phyloP scores from a whole-genome alignment of 2,888 invertebrate species.

The Conus canariensis region DNA sequence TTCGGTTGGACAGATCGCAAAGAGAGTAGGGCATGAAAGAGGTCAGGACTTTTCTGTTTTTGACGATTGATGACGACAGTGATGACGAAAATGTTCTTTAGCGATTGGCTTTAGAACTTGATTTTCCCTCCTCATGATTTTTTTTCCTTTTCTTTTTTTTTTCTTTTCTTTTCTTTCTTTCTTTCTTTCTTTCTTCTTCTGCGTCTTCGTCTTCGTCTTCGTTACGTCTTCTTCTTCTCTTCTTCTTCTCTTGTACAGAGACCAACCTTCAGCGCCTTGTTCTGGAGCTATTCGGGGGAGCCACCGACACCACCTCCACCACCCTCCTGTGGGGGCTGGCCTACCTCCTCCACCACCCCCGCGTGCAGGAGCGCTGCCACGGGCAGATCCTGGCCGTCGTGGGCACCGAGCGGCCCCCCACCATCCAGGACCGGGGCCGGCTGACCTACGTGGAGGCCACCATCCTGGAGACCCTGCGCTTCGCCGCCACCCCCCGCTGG shows the following conservation, averaged over 20 bases:
- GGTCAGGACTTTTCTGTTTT: no score
- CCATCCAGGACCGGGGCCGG: conserved; percentile 52
- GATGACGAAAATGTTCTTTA: no score
- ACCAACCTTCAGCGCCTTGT: conserved; percentile 49
- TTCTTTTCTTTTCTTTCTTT: background rate
- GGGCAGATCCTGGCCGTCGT: conserved; percentile 71
- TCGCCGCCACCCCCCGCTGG: conserved; percentile 60
- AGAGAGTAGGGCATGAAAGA: no score
- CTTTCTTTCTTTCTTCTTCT: background rate
- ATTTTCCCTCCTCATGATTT: background rate
- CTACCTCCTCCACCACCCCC: conserved; percentile 88
- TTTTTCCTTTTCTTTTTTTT: background rate
- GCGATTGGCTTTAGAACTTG: no score
- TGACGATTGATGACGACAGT: no score
- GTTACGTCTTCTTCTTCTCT: no score
- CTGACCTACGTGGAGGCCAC: conserved; percentile 64
- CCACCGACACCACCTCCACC: conserved; percentile 87
- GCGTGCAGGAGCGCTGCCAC: conserved; percentile 75
- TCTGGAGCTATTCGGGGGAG: conserved; percentile 64
- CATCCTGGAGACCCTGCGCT: conserved; percentile 64
- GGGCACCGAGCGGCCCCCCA: conserved; percentile 58
- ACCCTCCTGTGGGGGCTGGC: conserved; percentile 91
- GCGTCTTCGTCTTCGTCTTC: background rate
- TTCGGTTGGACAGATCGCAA: no score
- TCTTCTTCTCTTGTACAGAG: conserved; percentile 37